Base-by-base conservation (phyloP, 2,888 invertebrate species). In the Amblyteles armatorius region DNA sequence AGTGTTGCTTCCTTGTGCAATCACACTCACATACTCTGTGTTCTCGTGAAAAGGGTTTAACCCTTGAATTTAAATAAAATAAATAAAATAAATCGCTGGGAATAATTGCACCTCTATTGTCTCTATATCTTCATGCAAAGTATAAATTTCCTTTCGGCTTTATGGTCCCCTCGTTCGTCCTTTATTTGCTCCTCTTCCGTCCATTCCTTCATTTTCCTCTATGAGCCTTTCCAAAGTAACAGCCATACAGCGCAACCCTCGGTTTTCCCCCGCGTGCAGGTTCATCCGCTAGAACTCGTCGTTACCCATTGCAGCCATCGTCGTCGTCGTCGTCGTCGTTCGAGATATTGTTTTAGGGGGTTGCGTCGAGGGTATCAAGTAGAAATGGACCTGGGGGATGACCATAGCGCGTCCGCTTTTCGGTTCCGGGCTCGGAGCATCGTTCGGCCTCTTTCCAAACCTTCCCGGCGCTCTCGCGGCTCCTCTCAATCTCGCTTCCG, bases 291-390 rank as follows among this genome's bases (percentile, higher is more conserved):
- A 36, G 65, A 69, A 36, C 67, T 74, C 29, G 68, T 73, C 9
- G 11, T 13, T 79, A 65, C 68, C 69, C 73, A 40, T 57, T 13
- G 67, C 65, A 48, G 69, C 67, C 71, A 79, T 63, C 79, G 50
- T 79, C 50, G 79, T 67, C 60, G 78, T 65, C 60, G 68, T 72
- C 50, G 36, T 63, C 36, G 78, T 67, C 77, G 69, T 82, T 74
- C 72, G 71, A 80, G 73, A 81, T 84, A 87, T 86, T 88, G 87
- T 79, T 85, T 85, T 76, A 76, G 79, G 79, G 16, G 74, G 71
- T 29, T 26, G 60, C 79, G 76, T 81, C 81, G 71, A 71, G 79
- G 63, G 67, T 67, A 84, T 81, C 80, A 77, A 68, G 76, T 67
- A 74, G 72, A 82, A 82, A 85, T 82, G 82, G 63, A 85, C 73